phyloP scores from a whole-genome alignment of 2,797 vertebrate genomes.

The Poeciliopsis gracilis region DNA sequence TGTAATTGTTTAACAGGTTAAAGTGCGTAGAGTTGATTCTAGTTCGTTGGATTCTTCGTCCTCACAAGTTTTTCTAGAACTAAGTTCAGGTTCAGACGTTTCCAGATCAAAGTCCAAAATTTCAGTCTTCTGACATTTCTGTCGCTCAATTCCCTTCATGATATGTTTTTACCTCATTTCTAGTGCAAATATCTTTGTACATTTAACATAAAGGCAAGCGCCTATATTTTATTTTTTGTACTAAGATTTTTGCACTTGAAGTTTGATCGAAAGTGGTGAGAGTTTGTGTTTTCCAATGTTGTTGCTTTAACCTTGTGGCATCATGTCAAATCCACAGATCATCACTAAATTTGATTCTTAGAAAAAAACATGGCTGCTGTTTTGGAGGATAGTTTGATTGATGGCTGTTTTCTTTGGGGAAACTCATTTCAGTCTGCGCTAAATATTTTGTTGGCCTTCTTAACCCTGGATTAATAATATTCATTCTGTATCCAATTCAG shows the following conservation, averaged over 20 bases:
- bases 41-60: not conserved
- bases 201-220: no score
- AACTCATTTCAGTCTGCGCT: not conserved
- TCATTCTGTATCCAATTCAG: not conserved
- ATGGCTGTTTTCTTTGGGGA: not conserved
- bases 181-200: no score
- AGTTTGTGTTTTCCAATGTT: no score
- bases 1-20: not conserved
- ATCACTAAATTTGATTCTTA: not conserved
- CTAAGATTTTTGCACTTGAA: no score
- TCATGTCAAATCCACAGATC: not conserved
- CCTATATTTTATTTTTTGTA: no score
- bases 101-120: not conserved
- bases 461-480: not conserved
- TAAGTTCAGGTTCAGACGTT: no score
- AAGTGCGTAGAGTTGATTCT: not conserved
- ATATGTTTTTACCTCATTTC: no score
- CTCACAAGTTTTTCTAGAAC: no score
- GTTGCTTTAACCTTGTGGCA: not conserved
- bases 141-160: not conserved
- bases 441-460: not conserved
- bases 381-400: not conserved
- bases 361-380: not conserved
- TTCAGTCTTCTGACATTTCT: not conserved
- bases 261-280: no score